These are phyloP conservation scores for Nesoenas mayeri DNA, from an alignment of 2,113 vertebrate species.

Conservation along the genomic window DNA sequence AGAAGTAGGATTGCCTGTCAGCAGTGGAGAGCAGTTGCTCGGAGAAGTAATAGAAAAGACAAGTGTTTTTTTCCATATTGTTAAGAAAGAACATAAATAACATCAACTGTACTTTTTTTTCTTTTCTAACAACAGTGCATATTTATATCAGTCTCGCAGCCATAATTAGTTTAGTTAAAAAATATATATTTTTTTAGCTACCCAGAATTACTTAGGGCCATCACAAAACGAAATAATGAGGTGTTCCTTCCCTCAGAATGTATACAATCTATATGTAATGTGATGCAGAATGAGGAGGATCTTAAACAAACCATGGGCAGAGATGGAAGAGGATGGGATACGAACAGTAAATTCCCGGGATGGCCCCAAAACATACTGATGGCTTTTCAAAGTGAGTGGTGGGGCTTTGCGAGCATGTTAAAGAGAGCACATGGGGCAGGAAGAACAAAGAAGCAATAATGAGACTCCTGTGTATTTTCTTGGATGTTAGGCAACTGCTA, in stretches of 20 bases:
- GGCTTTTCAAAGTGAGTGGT: background rate
- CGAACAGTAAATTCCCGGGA: background rate
- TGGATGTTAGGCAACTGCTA: background rate
- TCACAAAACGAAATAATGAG: background rate
- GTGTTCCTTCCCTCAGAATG: background rate
- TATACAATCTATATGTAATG: background rate
- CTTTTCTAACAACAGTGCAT: background rate
- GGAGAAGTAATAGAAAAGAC: background rate
- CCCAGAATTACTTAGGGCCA: background rate
- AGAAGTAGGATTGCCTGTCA: background rate
- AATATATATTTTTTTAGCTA: background rate
- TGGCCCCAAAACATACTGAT: rapidly evolving
- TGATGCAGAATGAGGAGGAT: background rate
- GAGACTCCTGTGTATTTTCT: background rate
- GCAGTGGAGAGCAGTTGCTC: background rate
- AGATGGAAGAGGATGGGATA: background rate
- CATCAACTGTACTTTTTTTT: background rate
- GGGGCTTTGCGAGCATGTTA: background rate
- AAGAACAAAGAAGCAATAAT: background rate
- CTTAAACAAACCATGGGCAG: background rate
- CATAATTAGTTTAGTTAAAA: background rate
- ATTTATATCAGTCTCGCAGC: background rate
- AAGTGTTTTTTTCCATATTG: background rate
- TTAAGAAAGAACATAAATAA: background rate
- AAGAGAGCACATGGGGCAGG: background rate